These are phyloP conservation scores for Coelopa frigida DNA, from an alignment of 1,140 invertebrate genomes.

Conservation along the genomic window DNA sequence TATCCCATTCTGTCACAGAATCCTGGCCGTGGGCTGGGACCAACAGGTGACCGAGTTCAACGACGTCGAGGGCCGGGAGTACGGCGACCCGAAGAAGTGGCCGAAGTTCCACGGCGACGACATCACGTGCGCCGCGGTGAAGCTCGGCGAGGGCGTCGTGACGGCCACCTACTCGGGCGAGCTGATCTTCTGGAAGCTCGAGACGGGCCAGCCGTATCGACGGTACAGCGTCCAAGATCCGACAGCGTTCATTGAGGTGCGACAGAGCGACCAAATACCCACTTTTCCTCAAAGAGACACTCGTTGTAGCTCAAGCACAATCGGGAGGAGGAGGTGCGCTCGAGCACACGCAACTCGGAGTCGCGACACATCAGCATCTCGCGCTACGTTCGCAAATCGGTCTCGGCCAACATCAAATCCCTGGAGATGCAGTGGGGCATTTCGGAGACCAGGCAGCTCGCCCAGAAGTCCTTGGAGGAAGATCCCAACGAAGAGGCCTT, in stretches of 20 bases:
- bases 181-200: conserved; percentile 67
- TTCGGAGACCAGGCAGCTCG: too few relatives aligned
- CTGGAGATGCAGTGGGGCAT: too few relatives aligned
- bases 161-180: conserved; percentile 68
- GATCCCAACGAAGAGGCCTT: too few relatives aligned
- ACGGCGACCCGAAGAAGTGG: conserved; percentile 54
- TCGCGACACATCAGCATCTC: conserved; percentile 9
- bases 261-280: conserved; percentile 14
- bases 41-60: conserved; percentile 61
- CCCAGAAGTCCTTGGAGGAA: too few relatives aligned
- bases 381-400: conserved; percentile 10
- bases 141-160: conserved; percentile 57
- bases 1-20: conserved; percentile 44
- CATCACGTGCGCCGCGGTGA: conserved; percentile 56
- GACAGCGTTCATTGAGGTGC: conserved; percentile 26
- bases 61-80: conserved; percentile 49
- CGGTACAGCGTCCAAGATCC: conserved; percentile 49
- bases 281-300: not conserved
- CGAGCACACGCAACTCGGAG: too few relatives aligned
- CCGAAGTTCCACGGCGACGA: conserved; percentile 62
- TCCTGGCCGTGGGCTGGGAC: conserved; percentile 66
- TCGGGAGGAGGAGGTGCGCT: conserved; percentile 1
- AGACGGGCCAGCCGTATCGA: conserved; percentile 61
- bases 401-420: conserved; percentile 12
- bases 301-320: conserved; percentile 2